Conservation (phyloP, 2,797 vertebrate species). For the Perodicticus potto region DNA sequence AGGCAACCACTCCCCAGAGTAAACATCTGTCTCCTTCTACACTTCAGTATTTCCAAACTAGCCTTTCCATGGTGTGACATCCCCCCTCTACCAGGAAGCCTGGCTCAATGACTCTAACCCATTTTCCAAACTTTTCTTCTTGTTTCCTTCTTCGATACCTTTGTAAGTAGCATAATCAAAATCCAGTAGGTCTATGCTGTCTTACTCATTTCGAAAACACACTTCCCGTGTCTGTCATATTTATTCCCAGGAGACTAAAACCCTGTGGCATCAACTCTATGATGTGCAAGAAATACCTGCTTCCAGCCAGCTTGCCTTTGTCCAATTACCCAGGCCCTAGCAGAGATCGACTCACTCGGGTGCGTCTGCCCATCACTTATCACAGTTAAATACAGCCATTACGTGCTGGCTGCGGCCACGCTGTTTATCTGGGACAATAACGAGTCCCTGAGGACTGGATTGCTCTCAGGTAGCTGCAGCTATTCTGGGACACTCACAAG, state of each 20-base stretch:
- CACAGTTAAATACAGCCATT: slow-evolving; percentile 80
- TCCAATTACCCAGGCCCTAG: background rate
- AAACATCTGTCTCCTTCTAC: background rate
- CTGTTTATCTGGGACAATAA: slow-evolving; percentile 83
- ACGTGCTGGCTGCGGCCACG: slow-evolving; percentile 60
- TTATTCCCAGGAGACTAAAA: slow-evolving; percentile 25
- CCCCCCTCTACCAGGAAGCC: background rate
- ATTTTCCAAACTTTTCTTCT: background rate
- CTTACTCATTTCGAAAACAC: background rate
- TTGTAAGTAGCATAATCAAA: slow-evolving; percentile 39
- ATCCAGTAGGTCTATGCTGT: background rate
- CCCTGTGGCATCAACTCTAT: background rate
- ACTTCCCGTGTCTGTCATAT: background rate
- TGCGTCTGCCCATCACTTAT: slow-evolving; percentile 68
- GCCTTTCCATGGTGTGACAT: background rate
- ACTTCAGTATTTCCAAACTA: background rate
- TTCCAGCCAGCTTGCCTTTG: slow-evolving; percentile 23
- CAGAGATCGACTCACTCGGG: slow-evolving; percentile 14
- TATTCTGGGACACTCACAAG: slow-evolving; percentile 79
- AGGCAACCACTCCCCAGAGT: background rate
- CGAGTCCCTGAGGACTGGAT: slow-evolving; percentile 75
- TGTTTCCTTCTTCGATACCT: slow-evolving; percentile 41
- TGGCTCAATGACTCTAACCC: background rate
- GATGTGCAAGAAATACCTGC: slow-evolving; percentile 2
- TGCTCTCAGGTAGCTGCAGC: slow-evolving; percentile 79